A percentile compares a stretch with the other conserved stretches of the same genome.
Evolutionary conservation across 2,113 vertebrate genomes (phyloP).

Genomic region (Mugil cephalus): DNA sequence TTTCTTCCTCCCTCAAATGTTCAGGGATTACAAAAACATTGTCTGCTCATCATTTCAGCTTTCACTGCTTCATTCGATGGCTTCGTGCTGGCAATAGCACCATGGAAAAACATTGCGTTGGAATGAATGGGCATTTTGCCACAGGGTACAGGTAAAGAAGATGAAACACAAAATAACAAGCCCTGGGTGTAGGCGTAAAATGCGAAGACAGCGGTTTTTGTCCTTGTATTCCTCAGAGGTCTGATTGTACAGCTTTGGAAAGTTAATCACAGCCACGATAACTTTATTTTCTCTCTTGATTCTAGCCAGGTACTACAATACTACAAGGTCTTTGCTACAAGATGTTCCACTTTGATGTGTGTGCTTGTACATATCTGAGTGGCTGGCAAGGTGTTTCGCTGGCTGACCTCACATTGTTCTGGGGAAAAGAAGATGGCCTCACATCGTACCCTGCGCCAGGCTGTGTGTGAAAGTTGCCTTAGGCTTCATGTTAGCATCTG

Average conservation of each 20-base stretch:
- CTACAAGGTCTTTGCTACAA: background rate
- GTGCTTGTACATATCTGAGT: constrained; percentile 9
- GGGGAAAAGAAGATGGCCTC: constrained; percentile 14
- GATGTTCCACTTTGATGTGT: constrained; percentile 1
- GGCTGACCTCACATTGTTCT: constrained; percentile 10
- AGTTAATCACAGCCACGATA: constrained; percentile 34
- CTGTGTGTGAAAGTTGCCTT: constrained; percentile 13
- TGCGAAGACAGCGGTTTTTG: constrained; percentile 25
- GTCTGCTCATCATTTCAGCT: constrained; percentile 35
- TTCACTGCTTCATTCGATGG: constrained; percentile 22
- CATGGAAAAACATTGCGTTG: constrained; percentile 23
- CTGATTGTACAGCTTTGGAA: constrained; percentile 33
- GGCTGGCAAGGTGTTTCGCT: background rate
- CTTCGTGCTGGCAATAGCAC: constrained; percentile 10
- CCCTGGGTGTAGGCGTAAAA: constrained; percentile 24
- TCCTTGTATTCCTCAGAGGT: constrained; percentile 29
- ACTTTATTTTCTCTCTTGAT: constrained; percentile 20
- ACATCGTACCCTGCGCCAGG: background rate
- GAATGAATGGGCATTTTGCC: constrained; percentile 18
- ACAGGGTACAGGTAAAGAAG: constrained; percentile 28
- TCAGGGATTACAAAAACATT: constrained; percentile 32
- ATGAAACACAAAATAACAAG: constrained; percentile 25
- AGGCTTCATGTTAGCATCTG: background rate
- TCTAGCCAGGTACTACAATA: constrained; percentile 7
- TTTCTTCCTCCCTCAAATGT: constrained; percentile 20